Evolutionary conservation across 2,113 vertebrate species (phyloP).

Genomic region (Cyprinus carpio): DNA sequence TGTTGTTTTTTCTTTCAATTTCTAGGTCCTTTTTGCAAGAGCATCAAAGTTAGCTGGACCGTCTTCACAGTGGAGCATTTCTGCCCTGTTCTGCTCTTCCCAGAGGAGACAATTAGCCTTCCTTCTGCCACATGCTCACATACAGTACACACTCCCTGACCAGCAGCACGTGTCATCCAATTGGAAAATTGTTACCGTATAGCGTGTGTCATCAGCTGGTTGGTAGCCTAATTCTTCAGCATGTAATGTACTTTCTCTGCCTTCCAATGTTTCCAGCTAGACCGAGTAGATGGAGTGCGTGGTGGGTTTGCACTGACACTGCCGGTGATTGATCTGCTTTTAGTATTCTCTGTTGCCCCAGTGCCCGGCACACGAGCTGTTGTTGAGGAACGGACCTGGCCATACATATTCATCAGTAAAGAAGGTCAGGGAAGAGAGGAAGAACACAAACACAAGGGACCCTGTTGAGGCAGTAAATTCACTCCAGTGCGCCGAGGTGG

Average conservation of each 20-base stretch:
- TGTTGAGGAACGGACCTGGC: conserved; percentile 41
- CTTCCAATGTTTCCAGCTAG: not conserved
- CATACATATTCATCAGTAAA: conserved; percentile 58
- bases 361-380: conserved; percentile 1
- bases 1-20: conserved; percentile 20
- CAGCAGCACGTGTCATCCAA: conserved; percentile 23
- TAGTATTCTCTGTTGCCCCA: conserved; percentile 42
- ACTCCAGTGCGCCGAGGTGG: not conserved
- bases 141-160: conserved; percentile 38
- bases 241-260: conserved; percentile 18
- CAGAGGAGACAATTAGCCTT: conserved; percentile 51
- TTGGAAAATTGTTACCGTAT: conserved; percentile 34
- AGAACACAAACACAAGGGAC: conserved; percentile 40
- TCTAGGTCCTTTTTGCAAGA: conserved; percentile 24
- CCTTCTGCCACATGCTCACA: conserved; percentile 43
- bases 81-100: conserved; percentile 39
- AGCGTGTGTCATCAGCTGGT: conserved; percentile 33
- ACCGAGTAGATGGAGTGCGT: not conserved
- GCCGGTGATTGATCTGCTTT: conserved; percentile 51
- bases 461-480: conserved; percentile 42
- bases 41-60: conserved; percentile 39
- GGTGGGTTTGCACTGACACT: conserved; percentile 12
- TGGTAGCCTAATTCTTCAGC: conserved; percentile 17
- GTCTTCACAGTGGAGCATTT: conserved; percentile 28
- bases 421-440: conserved; percentile 56